These are phyloP conservation scores for Phaethornis superciliosus DNA, from an alignment of 2,113 vertebrate genomes.

Conservation along the genomic window DNA sequence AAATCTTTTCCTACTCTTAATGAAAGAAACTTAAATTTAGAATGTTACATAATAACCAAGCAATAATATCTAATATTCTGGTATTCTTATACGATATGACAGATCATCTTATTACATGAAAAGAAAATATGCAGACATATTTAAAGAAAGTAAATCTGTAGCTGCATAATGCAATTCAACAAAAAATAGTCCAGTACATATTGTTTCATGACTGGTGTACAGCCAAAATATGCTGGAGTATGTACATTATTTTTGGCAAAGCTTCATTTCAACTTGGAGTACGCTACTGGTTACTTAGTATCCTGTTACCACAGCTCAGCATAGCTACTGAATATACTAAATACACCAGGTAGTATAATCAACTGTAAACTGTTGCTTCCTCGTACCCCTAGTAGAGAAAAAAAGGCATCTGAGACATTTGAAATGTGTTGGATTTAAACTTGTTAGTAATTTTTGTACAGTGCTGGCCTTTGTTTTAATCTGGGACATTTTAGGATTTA, in stretches of 20 bases:
- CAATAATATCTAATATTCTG: neutral
- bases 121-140: neutral
- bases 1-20: neutral
- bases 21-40: neutral
- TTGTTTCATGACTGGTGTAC: neutral
- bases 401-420: neutral
- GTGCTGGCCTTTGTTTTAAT: neutral
- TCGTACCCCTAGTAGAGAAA: neutral
- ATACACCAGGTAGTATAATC: neutral
- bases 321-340: neutral
- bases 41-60: neutral
- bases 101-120: neutral
- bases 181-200: neutral
- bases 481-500: neutral
- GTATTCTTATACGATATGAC: neutral
- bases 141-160: neutral
- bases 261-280: neutral
- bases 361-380: neutral
- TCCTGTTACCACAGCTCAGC: neutral
- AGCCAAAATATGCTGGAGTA: neutral
- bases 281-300: neutral
- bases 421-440: neutral
- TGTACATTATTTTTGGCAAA: slow-evolving; percentile 9
- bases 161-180: neutral
- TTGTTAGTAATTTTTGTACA: neutral